Percentiles rank a stretch among this genome's conserved stretches.
Evolutionary conservation across 2,888 invertebrate genomes (phyloP).

Genomic region (Plebejus argus): DNA sequence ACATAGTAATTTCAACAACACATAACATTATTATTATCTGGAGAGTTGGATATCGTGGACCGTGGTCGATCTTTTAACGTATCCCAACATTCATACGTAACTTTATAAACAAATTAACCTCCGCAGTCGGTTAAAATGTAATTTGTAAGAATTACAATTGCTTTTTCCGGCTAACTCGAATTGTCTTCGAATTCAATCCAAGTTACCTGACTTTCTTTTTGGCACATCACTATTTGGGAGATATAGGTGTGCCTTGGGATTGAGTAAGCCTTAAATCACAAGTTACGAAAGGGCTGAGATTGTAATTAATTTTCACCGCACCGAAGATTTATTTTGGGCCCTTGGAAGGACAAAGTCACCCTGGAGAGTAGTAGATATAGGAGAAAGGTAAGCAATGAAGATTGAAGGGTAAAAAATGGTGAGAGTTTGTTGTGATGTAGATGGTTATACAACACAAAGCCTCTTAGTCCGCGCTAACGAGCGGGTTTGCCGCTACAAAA

Average conservation of each 20-base stretch:
- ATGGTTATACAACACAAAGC: no score
- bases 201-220: background rate
- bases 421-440: background rate
- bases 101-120: no score
- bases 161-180: background rate
- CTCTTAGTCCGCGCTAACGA: no score
- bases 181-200: background rate
- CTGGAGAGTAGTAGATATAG: background rate
- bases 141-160: no score
- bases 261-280: slow-evolving; percentile 42
- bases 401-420: background rate
- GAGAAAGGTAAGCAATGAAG: slow-evolving; percentile 2
- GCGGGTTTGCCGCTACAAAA: no score
- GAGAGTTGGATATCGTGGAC: no score
- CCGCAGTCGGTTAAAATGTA: no score
- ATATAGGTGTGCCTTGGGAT: slow-evolving; percentile 34
- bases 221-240: slow-evolving; percentile 13
- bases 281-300: slow-evolving; percentile 41
- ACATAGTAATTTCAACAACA: no score
- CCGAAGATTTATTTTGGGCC: slow-evolving; percentile 43
- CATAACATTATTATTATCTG: no score
- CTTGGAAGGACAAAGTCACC: slow-evolving; percentile 26
- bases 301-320: slow-evolving; percentile 45
- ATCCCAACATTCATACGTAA: no score
- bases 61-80: no score